Conservation (phyloP, 2,797 vertebrate species). For the Rhyacichthys aspro region DNA sequence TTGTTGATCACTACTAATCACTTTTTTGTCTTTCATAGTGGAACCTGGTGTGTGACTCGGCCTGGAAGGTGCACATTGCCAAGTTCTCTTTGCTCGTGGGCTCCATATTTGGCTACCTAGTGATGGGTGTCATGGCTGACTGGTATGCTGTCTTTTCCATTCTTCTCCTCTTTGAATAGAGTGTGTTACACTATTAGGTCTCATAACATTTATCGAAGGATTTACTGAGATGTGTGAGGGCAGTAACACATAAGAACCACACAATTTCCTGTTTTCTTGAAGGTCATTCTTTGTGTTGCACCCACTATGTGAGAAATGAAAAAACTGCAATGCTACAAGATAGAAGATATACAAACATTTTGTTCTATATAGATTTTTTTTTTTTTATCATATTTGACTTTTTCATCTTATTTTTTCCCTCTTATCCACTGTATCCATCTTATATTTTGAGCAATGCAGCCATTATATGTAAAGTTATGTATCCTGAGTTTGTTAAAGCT, state of each 20-base stretch:
- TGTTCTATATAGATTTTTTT: too few relatives aligned
- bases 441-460: neutral
- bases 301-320: too few relatives aligned
- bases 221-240: neutral
- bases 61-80: constrained; percentile 97
- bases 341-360: too few relatives aligned
- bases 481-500: too few relatives aligned
- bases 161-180: constrained; percentile 7
- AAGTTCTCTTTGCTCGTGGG: constrained; percentile 97
- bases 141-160: constrained; percentile 82
- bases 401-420: too few relatives aligned
- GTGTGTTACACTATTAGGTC: constrained; percentile 1
- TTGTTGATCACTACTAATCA: constrained; percentile 13
- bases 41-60: constrained; percentile 94
- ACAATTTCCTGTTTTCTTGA: neutral
- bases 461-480: neutral
- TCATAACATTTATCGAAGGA: neutral
- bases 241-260: neutral
- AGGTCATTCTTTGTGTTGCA: too few relatives aligned
- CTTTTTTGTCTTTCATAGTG: constrained; percentile 79
- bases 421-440: too few relatives aligned
- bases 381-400: too few relatives aligned
- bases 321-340: too few relatives aligned
- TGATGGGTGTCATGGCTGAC: constrained; percentile 97
- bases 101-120: constrained; percentile 95